A percentile compares a stretch with the other conserved stretches of the same genome.
Conservation (phyloP, 2,888 invertebrate species). For the Aphodius granarius region DNA sequence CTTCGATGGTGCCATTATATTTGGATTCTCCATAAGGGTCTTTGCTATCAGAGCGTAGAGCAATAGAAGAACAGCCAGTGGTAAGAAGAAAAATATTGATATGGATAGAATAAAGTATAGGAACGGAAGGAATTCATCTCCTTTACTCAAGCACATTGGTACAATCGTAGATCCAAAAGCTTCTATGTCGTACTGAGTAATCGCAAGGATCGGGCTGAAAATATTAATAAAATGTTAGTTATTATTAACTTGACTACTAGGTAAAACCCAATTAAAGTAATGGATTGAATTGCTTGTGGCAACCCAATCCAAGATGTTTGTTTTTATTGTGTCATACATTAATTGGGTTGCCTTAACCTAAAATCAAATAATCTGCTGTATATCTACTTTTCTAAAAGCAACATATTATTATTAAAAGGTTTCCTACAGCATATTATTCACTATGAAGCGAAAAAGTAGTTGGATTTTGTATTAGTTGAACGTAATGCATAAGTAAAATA, state of each 20-base stretch:
- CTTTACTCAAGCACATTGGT: slow-evolving; percentile 80
- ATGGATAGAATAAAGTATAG: slow-evolving; percentile 81
- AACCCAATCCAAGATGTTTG: no score
- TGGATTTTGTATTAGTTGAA: no score
- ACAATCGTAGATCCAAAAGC: slow-evolving; percentile 73
- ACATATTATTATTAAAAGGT: not conserved
- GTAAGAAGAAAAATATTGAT: slow-evolving; percentile 82
- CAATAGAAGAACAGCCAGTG: slow-evolving; percentile 76
- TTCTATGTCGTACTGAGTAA: slow-evolving; percentile 75
- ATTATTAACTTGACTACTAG: not conserved
- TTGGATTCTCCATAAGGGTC: slow-evolving; percentile 80
- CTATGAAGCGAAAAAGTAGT: not conserved
- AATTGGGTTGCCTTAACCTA: not conserved
- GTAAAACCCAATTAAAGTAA: not conserved
- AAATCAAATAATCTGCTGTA: not conserved
- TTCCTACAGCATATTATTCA: not conserved
- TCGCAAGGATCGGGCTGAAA: slow-evolving; percentile 81
- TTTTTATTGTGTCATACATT: no score
- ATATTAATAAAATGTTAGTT: not conserved
- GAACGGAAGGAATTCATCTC: slow-evolving; percentile 76
- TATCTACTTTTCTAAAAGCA: not conserved
- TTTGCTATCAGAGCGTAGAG: slow-evolving; percentile 85
- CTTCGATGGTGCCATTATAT: slow-evolving; percentile 63
- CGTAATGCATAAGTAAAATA: no score
- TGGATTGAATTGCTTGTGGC: not conserved